A percentile compares a stretch with the other conserved stretches of the same genome.
phyloP scores from a whole-genome alignment of 2,797 vertebrate genomes.

The Picus viridis region DNA sequence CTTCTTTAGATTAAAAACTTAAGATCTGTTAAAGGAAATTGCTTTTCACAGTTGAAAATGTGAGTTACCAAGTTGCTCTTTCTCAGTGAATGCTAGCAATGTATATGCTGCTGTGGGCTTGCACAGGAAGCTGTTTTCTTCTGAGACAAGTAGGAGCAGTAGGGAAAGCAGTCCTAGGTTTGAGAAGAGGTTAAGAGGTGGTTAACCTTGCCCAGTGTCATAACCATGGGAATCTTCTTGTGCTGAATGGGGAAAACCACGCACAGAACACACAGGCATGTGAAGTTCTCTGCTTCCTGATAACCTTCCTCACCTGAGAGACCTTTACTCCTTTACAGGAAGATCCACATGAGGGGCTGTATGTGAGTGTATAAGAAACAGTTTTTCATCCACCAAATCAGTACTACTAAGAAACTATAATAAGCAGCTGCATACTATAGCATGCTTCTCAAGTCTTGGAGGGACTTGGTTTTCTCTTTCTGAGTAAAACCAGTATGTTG shows the following conservation, averaged over 20 bases:
- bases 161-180: neutral
- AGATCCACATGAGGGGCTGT: neutral
- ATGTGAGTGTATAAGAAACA: neutral
- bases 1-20: neutral
- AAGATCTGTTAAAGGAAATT: neutral
- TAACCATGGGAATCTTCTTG: neutral
- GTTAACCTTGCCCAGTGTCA: neutral
- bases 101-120: neutral
- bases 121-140: neutral
- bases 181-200: neutral
- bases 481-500: neutral
- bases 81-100: neutral
- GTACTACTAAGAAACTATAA: neutral
- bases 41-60: neutral
- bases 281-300: neutral
- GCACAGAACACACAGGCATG: too few relatives aligned
- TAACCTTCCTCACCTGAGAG: neutral
- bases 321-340: neutral
- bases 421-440: neutral
- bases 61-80: neutral
- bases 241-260: accelerated
- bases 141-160: neutral
- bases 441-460: neutral
- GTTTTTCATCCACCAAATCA: neutral
- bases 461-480: neutral